These are phyloP conservation scores for Sebastes iracundus DNA, from an alignment of 2,797 vertebrate genomes.

Conservation along the genomic window DNA sequence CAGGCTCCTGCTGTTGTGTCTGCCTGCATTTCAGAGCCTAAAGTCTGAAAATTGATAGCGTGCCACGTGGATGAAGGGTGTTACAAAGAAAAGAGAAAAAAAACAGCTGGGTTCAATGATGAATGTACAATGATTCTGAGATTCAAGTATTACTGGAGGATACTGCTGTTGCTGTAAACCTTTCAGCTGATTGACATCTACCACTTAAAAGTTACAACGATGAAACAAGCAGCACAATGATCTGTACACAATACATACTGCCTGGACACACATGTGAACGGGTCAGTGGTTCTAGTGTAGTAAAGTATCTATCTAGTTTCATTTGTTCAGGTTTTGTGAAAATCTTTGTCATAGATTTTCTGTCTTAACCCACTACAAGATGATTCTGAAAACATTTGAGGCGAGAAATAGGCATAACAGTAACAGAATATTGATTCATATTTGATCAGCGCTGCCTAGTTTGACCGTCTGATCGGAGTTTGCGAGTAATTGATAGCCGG, in stretches of 20 bases:
- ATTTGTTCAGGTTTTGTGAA: not conserved
- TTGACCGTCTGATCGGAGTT: too few relatives aligned
- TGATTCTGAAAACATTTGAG: too few relatives aligned
- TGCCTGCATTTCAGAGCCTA: conserved; percentile 34
- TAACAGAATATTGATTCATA: too few relatives aligned
- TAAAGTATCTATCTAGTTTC: not conserved
- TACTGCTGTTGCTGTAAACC: not conserved
- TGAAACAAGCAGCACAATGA: not conserved
- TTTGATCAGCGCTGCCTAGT: too few relatives aligned
- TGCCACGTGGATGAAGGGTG: conserved; percentile 7
- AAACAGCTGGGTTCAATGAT: not conserved
- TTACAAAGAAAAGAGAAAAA: not conserved
- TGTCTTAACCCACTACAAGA: not conserved
- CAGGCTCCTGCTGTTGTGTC: conserved; percentile 37
- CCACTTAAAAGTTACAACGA: not conserved
- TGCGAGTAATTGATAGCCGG: too few relatives aligned
- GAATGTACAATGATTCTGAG: not conserved
- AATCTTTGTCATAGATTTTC: not conserved
- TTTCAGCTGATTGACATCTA: not conserved
- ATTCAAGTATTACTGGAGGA: not conserved
- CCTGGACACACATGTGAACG: not conserved
- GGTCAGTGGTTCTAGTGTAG: not conserved
- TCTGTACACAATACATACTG: not conserved
- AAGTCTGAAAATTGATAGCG: conserved; percentile 31
- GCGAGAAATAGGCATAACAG: too few relatives aligned